Conservation (phyloP, 2,113 vertebrate genomes). For the Pitta sordida region DNA sequence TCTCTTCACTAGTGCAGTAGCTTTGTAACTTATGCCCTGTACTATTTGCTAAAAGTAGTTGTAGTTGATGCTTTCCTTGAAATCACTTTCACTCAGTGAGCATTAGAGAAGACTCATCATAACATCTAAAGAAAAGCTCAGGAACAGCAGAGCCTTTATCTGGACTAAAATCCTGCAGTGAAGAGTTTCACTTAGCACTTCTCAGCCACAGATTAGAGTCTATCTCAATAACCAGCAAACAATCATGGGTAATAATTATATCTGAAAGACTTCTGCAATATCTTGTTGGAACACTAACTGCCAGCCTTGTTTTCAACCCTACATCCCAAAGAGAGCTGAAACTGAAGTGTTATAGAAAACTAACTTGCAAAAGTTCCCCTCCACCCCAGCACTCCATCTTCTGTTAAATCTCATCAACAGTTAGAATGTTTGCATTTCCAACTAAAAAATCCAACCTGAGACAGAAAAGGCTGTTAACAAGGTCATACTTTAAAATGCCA, state of each 20-base stretch:
- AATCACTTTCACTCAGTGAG: background rate
- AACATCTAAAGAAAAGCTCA: background rate
- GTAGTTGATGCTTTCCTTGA: background rate
- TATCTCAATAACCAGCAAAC: background rate
- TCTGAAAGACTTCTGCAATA: background rate
- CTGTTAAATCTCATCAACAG: background rate
- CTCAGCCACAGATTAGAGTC: background rate
- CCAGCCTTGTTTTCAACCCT: background rate
- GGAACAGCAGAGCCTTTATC: background rate
- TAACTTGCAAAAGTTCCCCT: background rate
- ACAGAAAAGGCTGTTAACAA: background rate
- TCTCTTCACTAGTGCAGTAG: background rate
- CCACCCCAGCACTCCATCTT: background rate
- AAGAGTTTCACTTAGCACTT: background rate
- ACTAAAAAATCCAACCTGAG: background rate
- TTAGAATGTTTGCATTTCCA: background rate
- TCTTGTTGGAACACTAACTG: background rate
- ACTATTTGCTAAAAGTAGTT: background rate
- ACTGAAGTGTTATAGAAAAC: background rate
- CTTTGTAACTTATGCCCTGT: background rate
- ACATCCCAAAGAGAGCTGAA: background rate
- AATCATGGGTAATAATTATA: background rate
- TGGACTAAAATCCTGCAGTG: background rate
- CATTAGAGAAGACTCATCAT: background rate
- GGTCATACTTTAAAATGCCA: background rate